phyloP scores from a whole-genome alignment of 2,888 invertebrate genomes.

The Synergus itoensis region DNA sequence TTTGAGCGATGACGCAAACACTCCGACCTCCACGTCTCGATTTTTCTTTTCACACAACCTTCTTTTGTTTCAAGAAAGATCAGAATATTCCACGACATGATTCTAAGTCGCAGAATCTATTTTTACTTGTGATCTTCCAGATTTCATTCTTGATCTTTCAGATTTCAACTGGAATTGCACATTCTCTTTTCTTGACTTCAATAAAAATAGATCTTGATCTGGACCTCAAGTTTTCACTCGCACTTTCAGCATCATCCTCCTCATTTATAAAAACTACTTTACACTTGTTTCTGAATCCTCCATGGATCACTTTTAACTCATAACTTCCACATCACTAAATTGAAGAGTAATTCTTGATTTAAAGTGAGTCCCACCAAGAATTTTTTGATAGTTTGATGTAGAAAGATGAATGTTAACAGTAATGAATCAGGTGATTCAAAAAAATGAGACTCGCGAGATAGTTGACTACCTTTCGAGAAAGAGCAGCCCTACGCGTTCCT shows the following conservation, averaged over 20 bases:
- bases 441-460: constrained; percentile 22
- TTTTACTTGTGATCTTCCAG: not conserved
- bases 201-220: not conserved
- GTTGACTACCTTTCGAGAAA: constrained; percentile 18
- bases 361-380: not conserved
- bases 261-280: no score
- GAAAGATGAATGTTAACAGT: not conserved
- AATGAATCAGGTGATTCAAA: constrained; percentile 1
- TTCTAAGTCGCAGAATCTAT: not conserved
- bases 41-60: constrained; percentile 27
- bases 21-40: constrained; percentile 29
- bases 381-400: not conserved
- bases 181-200: not conserved
- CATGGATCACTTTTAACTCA: not conserved
- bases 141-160: not conserved
- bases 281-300: not conserved
- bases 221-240: not conserved
- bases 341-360: not conserved
- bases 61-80: constrained; percentile 34
- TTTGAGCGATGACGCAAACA: constrained; percentile 66
- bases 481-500: constrained; percentile 73
- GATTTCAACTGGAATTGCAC: not conserved
- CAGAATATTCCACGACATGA: constrained; percentile 13
- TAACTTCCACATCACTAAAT: not conserved
- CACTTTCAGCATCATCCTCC: not conserved